Percentiles rank a stretch among this genome's conserved stretches.
Evolutionary conservation across 1,140 invertebrate genomes (phyloP).

Genomic region (Sminthurides bifidus): DNA sequence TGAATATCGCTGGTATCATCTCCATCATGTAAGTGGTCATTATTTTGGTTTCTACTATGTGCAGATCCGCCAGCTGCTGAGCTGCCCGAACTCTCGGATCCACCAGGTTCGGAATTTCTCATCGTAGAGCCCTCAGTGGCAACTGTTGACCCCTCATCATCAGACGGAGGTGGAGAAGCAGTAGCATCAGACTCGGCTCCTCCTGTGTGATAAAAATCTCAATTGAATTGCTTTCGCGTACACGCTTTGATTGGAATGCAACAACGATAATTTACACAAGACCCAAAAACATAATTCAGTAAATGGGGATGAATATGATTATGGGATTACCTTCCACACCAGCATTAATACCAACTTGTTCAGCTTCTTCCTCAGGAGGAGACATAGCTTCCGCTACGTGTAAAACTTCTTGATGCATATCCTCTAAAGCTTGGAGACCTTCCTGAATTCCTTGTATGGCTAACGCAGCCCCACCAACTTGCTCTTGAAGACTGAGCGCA

Average conservation of each 20-base stretch:
- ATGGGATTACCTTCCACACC: conserved; percentile 2
- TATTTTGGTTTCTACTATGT: conserved; percentile 11
- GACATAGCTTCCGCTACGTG: conserved; percentile 30
- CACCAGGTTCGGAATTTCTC: conserved; percentile 64
- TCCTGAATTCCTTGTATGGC: conserved; percentile 42
- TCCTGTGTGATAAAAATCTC: conserved; percentile 6
- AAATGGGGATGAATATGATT: not conserved
- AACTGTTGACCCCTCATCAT: conserved; percentile 88
- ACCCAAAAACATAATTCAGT: not conserved
- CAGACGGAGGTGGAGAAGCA: conserved; percentile 70
- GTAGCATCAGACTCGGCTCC: conserved; percentile 61
- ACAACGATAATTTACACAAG: not conserved
- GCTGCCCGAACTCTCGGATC: conserved; percentile 30
- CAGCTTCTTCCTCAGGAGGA: conserved; percentile 28
- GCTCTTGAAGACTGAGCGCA: conserved; percentile 76
- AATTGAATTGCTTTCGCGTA: not conserved
- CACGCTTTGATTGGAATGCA: not conserved
- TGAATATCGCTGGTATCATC: not conserved
- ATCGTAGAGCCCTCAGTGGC: conserved; percentile 84
- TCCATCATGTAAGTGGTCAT: too few species aligned
- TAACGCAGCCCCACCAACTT: conserved; percentile 42
- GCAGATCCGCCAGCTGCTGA: conserved; percentile 24
- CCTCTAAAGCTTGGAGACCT: conserved; percentile 41
- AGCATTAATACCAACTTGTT: conserved; percentile 10
- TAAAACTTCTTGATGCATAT: conserved; percentile 33